phyloP scores from a whole-genome alignment of 2,888 invertebrate species.

The Melanostoma scalare region DNA sequence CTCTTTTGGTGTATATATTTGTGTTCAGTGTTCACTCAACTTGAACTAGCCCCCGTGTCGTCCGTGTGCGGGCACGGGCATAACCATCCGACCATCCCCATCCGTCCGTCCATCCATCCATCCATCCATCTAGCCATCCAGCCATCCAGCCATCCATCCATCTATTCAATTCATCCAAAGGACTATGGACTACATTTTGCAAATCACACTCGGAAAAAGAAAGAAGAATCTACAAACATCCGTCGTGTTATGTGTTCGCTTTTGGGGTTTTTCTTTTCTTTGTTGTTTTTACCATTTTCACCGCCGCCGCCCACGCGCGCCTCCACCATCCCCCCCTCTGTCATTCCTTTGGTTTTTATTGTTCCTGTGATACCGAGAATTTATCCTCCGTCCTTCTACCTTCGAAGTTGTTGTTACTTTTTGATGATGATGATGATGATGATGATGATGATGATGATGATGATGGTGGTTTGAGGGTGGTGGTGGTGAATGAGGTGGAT shows the following conservation, averaged over 20 bases:
- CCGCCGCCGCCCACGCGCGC: not conserved
- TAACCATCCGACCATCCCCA: conserved; percentile 19
- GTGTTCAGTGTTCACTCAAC: conserved; percentile 69
- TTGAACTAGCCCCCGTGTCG: conserved; percentile 60
- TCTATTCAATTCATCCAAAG: conserved; percentile 69
- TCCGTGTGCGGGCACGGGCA: not conserved
- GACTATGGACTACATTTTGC: conserved; percentile 71
- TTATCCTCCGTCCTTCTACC: conserved; percentile 42
- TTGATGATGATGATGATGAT: conserved; percentile 45
- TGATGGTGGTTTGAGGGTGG: not conserved
- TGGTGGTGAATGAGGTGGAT: conserved; percentile 8
- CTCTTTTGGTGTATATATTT: conserved; percentile 54
- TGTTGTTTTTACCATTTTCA: conserved; percentile 13
- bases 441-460: conserved; percentile 16
- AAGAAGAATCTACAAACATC: conserved; percentile 58
- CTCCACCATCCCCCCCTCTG: conserved; percentile 14
- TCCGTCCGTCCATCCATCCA: conserved; percentile 27
- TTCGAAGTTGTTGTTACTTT: conserved; percentile 23
- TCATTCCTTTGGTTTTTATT: conserved; percentile 69
- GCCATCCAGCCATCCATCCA: conserved; percentile 39
- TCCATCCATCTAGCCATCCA: conserved; percentile 6
- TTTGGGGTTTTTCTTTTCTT: conserved; percentile 6
- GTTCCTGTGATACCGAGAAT: conserved; percentile 68
- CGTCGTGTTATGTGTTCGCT: conserved; percentile 24
- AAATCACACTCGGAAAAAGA: conserved; percentile 63